These are phyloP conservation scores for Zoanthus sociatus DNA, from an alignment of 92 coral and sea anemone genomes.

Conservation along the genomic window DNA sequence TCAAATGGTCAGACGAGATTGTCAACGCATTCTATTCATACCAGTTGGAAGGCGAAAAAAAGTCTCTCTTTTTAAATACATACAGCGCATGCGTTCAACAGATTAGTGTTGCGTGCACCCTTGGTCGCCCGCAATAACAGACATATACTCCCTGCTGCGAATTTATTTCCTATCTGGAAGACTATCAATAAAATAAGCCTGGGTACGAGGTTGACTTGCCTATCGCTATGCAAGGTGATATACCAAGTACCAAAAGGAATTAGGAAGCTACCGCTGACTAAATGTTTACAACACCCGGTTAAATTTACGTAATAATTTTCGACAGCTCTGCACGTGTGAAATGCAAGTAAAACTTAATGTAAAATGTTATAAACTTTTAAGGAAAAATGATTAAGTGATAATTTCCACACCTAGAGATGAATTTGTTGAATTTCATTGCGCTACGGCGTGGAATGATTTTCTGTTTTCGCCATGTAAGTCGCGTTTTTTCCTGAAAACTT, in stretches of 20 bases:
- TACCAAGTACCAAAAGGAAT: not conserved
- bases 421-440: not conserved
- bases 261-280: not conserved
- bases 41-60: too few species aligned
- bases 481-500: too few species aligned
- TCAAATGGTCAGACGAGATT: too few species aligned
- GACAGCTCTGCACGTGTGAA: not conserved
- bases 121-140: too few species aligned
- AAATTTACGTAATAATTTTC: not conserved
- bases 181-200: too few species aligned
- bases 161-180: too few species aligned
- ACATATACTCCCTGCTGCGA: too few species aligned
- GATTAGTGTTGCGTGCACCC: too few species aligned
- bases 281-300: not conserved
- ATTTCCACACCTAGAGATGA: not conserved
- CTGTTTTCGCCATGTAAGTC: constrained; percentile 26
- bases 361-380: not conserved
- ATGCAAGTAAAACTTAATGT: not conserved
- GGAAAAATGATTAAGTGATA: not conserved
- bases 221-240: not conserved
- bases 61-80: too few species aligned
- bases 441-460: constrained; percentile 16
- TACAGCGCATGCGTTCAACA: too few species aligned
- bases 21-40: too few species aligned
- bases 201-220: too few species aligned